phyloP scores from a whole-genome alignment of 2,797 vertebrate species.

The Eulemur rubriventer region DNA sequence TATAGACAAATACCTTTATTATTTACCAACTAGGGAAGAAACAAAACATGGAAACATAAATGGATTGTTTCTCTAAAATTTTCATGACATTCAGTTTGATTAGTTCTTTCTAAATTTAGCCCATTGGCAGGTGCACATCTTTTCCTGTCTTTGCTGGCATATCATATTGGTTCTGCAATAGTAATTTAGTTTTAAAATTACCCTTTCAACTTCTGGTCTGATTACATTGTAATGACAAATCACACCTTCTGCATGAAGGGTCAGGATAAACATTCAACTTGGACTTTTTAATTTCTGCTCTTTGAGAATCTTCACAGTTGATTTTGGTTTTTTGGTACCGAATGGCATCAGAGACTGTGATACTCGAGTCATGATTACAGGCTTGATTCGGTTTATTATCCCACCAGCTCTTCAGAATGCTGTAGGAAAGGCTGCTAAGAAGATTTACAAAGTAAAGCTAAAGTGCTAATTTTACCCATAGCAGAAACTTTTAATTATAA shows the following conservation, averaged over 20 bases:
- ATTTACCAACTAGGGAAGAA: not conserved
- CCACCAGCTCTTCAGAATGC: slow-evolving; percentile 59
- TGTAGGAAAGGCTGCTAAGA: slow-evolving; percentile 83
- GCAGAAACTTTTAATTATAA: slow-evolving; percentile 23
- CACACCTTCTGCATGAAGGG: not conserved
- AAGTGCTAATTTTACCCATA: slow-evolving; percentile 80
- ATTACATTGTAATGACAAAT: not conserved
- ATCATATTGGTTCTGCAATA: not conserved
- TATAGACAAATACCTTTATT: not conserved
- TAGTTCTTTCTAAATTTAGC: slow-evolving; percentile 24
- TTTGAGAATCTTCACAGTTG: not conserved
- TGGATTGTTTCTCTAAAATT: not conserved
- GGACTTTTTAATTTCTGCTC: not conserved
- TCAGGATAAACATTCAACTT: not conserved
- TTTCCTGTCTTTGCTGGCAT: not conserved
- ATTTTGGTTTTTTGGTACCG: not conserved
- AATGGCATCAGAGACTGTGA: not conserved
- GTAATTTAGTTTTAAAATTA: slow-evolving; percentile 27
- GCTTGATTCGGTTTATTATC: not conserved
- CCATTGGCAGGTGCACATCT: not conserved
- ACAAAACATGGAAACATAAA: not conserved
- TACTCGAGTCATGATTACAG: not conserved
- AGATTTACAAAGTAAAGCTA: slow-evolving; percentile 80
- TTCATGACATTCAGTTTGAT: not conserved
- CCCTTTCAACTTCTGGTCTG: not conserved